Conservation (phyloP, 1,140 invertebrate genomes). For the Lucilia sericata region DNA sequence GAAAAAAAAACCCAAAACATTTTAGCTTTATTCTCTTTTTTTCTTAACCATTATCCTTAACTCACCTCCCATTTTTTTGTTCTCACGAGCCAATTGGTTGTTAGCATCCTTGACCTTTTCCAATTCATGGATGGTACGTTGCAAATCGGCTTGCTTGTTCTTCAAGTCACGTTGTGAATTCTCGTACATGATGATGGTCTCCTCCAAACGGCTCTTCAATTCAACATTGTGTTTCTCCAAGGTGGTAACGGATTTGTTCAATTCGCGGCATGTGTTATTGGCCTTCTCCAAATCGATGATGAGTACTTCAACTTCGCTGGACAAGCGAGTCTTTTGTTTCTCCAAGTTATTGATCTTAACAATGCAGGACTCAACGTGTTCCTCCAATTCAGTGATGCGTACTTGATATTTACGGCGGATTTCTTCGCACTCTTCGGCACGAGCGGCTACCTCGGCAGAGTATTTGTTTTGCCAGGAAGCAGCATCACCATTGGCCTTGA, state of each 20-base stretch:
- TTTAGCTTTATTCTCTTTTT: not conserved
- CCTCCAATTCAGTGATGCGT: conserved; percentile 94
- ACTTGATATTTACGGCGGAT: conserved; percentile 90
- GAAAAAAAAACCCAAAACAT: not conserved
- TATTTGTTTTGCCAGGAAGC: conserved; percentile 92
- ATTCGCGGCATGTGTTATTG: conserved; percentile 91
- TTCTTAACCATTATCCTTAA: not conserved
- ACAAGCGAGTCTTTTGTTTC: conserved; percentile 95
- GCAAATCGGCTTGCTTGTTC: conserved; percentile 87
- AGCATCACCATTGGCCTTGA: conserved; percentile 90
- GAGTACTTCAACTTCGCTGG: conserved; percentile 94
- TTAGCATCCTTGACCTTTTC: conserved; percentile 95
- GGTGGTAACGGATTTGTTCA: conserved; percentile 91
- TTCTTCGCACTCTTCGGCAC: conserved; percentile 94
- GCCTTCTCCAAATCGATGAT: conserved; percentile 98
- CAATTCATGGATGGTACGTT: conserved; percentile 87
- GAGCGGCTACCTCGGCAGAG: conserved; percentile 89
- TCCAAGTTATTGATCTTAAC: conserved; percentile 93
- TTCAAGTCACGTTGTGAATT: conserved; percentile 90
- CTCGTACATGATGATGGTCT: conserved; percentile 89
- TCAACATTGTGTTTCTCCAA: conserved; percentile 92
- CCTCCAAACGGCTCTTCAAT: conserved; percentile 89
- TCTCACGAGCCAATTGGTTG: conserved; percentile 89
- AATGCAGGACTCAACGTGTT: conserved; percentile 92
- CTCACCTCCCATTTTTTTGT: conserved; percentile 93